Conservation (phyloP, 1,140 invertebrate species). For the Drosophila nebulosa region DNA sequence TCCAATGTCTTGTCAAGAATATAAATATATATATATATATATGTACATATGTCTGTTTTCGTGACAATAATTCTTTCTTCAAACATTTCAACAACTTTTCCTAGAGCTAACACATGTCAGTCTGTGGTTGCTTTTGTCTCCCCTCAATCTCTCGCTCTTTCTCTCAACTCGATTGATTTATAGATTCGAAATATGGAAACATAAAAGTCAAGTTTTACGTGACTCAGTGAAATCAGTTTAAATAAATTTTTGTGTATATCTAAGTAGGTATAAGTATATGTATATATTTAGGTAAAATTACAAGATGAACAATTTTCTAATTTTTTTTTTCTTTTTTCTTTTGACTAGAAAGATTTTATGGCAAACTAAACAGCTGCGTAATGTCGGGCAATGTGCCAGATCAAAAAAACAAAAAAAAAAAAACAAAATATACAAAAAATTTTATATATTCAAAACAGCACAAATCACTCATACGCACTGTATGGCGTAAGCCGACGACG, state of each 20-base stretch:
- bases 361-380: conserved; percentile 69
- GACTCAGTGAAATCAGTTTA: conserved; percentile 40
- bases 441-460: conserved; percentile 37
- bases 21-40: background rate
- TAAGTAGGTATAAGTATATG: conserved; percentile 1
- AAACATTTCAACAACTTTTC: conserved; percentile 7
- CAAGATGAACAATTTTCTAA: conserved; percentile 24
- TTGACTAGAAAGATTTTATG: conserved; percentile 33
- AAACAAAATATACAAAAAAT: conserved; percentile 2
- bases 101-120: conserved; percentile 1
- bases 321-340: background rate
- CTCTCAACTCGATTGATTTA: conserved; percentile 58
- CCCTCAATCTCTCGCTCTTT: conserved; percentile 7
- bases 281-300: conserved; percentile 47
- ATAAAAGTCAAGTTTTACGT: conserved; percentile 17
- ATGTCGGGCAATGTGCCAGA: conserved; percentile 68
- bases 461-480: conserved; percentile 74
- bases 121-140: conserved; percentile 4
- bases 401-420: conserved; percentile 17
- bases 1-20: background rate
- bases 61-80: background rate
- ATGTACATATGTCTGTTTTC: too few relatives aligned
- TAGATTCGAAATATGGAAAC: conserved; percentile 22
- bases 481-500: conserved; percentile 47
- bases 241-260: conserved; percentile 19